A percentile compares a stretch with the other conserved stretches of the same genome.
phyloP scores from a whole-genome alignment of 2,888 invertebrate species.

The Aspidiotus destructor region DNA sequence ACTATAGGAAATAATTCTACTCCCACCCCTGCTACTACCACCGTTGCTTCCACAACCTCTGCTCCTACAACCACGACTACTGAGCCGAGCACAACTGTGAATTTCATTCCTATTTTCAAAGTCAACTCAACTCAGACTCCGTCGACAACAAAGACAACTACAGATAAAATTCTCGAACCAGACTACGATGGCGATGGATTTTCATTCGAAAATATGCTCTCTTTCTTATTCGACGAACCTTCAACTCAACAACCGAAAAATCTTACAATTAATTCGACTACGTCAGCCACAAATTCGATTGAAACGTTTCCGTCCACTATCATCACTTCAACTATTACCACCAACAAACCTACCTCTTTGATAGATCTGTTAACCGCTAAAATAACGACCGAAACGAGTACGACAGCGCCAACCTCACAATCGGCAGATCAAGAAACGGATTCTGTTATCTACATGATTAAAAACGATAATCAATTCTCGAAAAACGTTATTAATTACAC shows the following conservation, averaged over 20 bases:
- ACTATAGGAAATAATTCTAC: conserved; percentile 38
- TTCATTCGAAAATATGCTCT: conserved; percentile 53
- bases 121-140: conserved; percentile 1
- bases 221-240: conserved; percentile 50
- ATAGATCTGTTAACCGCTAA: not conserved
- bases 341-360: not conserved
- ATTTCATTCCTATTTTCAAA: not conserved
- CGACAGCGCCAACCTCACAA: not conserved
- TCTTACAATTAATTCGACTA: not conserved
- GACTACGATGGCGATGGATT: conserved; percentile 44
- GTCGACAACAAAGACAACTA: not conserved
- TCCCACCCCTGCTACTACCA: conserved; percentile 40
- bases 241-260: conserved; percentile 40
- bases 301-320: not conserved
- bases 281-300: not conserved
- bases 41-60: not conserved
- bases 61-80: not conserved
- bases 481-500: conserved; percentile 5
- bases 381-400: conserved; percentile 8
- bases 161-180: conserved; percentile 41
- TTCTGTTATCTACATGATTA: conserved; percentile 12
- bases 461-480: conserved; percentile 3
- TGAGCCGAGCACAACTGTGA: not conserved
- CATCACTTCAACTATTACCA: not conserved
- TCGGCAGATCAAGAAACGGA: not conserved